These are phyloP conservation scores for Cyanoderma ruficeps DNA, from an alignment of 2,113 vertebrate species.

Conservation along the genomic window DNA sequence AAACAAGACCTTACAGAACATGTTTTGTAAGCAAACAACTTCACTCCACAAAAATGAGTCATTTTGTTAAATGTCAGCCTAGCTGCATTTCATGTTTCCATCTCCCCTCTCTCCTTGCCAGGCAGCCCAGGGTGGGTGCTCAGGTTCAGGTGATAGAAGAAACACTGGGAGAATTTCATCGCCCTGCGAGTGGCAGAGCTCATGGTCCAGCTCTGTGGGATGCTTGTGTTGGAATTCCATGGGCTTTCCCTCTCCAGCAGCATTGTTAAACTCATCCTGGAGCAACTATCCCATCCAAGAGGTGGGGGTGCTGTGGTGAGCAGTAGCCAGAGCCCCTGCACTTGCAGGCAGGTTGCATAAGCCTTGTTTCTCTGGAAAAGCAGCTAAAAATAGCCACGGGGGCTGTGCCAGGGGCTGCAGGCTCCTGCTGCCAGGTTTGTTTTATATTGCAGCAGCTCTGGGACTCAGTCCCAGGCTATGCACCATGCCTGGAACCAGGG, in stretches of 20 bases:
- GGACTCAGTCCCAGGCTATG: neutral
- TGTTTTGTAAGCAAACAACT: neutral
- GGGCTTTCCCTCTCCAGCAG: neutral
- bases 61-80: neutral
- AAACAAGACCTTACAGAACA: neutral
- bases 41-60: neutral
- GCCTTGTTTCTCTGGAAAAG: conserved; percentile 9
- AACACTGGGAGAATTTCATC: neutral
- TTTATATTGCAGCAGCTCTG: neutral
- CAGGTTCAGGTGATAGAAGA: neutral
- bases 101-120: neutral
- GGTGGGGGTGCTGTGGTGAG: accelerated
- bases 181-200: accelerated
- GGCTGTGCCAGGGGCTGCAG: neutral
- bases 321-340: neutral
- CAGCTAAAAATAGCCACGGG: conserved; percentile 35
- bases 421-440: neutral
- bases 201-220: neutral
- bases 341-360: neutral
- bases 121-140: neutral
- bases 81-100: neutral
- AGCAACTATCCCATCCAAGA: neutral
- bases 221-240: accelerated
- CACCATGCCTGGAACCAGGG: neutral
- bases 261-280: neutral